Base-by-base conservation (phyloP, 1,140 invertebrate genomes). In the Danaus plexippus region DNA sequence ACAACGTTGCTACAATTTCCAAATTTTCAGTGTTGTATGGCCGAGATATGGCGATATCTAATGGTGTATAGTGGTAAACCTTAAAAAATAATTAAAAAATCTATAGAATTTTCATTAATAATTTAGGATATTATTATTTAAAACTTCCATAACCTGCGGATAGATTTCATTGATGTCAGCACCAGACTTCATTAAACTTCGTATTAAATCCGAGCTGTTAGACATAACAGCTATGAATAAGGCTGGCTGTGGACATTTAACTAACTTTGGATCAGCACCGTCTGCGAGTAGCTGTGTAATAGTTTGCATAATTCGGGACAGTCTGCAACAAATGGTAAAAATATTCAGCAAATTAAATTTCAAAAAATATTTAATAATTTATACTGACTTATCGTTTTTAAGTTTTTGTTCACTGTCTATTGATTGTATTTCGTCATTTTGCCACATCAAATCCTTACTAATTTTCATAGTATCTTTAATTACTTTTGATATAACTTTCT, bases 181-280 rank as follows among this genome's bases (percentile, higher is more conserved):
- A 7, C 82, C 80, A 57, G 67, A 54, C 41, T 69, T 54, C 9
- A 88, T 59, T 32, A 89, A 60, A 12, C 77, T 57, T 46, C 71
- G 60, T 11, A 89, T 64, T 10, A 89, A 56, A 43, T 77, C 66
- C 11, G 70, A 13, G 52, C 69, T 73, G 12, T 80, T 80, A 1
- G 79, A 74, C 44, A 74, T 69, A 13, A 85, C 65, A 6, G 87
- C 84, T 32, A 88, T 69, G 1, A 87, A 67, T 9, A 89, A 44
- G 0, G 84, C 70, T 11, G 87, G 75, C n/a, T 88, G 73, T 11
- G 88, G 88, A 63, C 83, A 82, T 48, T 69, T 62, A 3, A 85
- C 71, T 43, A 75, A 57, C 46, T 73, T 81, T 1, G 88, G 87
- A 69, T 88, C 64, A 8, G 88, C 83, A 9, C 87, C 88, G 57